Base-by-base conservation (phyloP, 35 echinoderm and acorn worm species). In the Lytechinus variegatus region DNA sequence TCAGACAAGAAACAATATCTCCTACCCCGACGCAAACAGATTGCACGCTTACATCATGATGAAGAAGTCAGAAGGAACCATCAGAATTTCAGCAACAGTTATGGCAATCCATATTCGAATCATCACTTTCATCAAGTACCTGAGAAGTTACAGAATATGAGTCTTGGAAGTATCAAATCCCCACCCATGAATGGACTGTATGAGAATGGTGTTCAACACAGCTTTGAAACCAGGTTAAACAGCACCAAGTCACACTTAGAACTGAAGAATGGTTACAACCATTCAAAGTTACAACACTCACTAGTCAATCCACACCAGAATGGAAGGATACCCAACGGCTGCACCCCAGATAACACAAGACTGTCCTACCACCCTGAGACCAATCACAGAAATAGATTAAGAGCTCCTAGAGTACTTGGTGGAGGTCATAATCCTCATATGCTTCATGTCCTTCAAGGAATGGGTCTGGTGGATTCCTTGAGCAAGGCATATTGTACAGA, bases 401-500 rank as follows among this genome's bases (percentile, higher is more conserved):
- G 33, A 33, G 28, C 24, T 28, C 87, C 28, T 51, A 61, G 55
- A 87, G 27, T 92, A 51, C 89, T 66, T 2, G 93, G 60, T 27
- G 79, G n/a, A 24, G 95, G 92, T 71, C 86, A 66, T 27, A 52
- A 93, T 27, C 92, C 91, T 66, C 91, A 96, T 88, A 58, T 96
- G 72, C 61, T 54, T 72, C 44, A 94, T 8, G 60, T 95, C 27
- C 28, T 95, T 24, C 52, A 97, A 94, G 92, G 96, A 10, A 96
- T 97, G 54, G 95, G 96, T 52, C 86, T 95, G 79, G 96, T 97
- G 9, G 97, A 97, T 55, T 87, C 93, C 1, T 60, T 98, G 61
- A 96, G 95, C 16, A 95, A 97, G 51, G 97, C 96, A 12, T 98
- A 98, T 44, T 95, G 95, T 87, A 51, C 87, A 9, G 96, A 96